Conservation (phyloP, 2,888 invertebrate species). For the Thalpophila matura region DNA sequence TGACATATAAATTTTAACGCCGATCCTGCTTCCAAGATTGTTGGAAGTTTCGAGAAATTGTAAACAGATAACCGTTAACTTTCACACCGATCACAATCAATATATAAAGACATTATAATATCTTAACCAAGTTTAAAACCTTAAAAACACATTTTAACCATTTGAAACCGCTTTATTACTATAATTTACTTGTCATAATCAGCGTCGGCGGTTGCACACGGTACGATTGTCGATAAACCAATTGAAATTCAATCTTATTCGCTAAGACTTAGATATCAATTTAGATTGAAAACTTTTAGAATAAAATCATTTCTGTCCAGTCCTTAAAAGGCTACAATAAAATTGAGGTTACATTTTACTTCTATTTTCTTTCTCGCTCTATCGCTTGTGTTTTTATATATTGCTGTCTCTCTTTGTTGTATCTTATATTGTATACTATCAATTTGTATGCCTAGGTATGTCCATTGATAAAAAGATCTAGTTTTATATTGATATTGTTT, state of each 20-base stretch:
- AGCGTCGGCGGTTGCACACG: slow-evolving; percentile 81
- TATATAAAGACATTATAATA: slow-evolving; percentile 57
- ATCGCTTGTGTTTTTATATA: slow-evolving; percentile 42
- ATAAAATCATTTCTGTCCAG: slow-evolving; percentile 73
- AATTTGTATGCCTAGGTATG: slow-evolving; percentile 53
- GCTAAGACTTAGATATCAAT: slow-evolving; percentile 24
- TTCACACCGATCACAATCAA: slow-evolving; percentile 44
- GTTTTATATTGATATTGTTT: slow-evolving; percentile 35
- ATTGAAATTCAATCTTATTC: slow-evolving; percentile 58
- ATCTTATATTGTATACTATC: slow-evolving; percentile 61
- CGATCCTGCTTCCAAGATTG: not conserved
- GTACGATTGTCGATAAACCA: slow-evolving; percentile 67
- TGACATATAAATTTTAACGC: not conserved
- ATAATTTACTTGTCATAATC: slow-evolving; percentile 79
- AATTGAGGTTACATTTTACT: slow-evolving; percentile 80
- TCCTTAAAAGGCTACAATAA: slow-evolving; percentile 80
- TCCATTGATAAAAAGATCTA: slow-evolving; percentile 49
- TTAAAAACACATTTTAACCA: slow-evolving; percentile 71
- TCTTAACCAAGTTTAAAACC: slow-evolving; percentile 64
- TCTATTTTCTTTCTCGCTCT: slow-evolving; percentile 69
- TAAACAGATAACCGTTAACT: slow-evolving; percentile 15
- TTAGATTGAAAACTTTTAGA: slow-evolving; percentile 30
- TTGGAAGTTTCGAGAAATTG: no score
- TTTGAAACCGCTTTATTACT: slow-evolving; percentile 76
- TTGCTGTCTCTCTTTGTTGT: slow-evolving; percentile 51